phyloP scores from a whole-genome alignment of 2,888 invertebrate species.

The Autographa pulchrina region DNA sequence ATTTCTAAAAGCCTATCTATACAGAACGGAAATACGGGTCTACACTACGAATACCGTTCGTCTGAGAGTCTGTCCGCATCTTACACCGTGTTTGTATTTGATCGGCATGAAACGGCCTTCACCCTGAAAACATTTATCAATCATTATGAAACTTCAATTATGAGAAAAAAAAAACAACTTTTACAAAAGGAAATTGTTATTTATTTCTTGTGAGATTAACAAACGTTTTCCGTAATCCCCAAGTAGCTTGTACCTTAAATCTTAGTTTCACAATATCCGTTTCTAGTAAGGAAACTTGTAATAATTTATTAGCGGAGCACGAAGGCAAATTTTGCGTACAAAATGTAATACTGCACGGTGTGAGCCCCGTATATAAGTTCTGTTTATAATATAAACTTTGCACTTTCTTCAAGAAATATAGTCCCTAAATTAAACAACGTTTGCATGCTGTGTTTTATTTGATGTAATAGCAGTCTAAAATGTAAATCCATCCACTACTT shows the following conservation, averaged over 20 bases:
- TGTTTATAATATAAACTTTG: slow-evolving; percentile 16
- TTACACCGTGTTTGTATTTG: neutral
- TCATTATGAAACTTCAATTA: slow-evolving; percentile 23
- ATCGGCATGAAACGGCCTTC: neutral
- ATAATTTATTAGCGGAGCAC: slow-evolving; percentile 45
- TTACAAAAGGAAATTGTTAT: slow-evolving; percentile 13
- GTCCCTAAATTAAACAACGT: too few species aligned
- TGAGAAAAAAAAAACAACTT: neutral
- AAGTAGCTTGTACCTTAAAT: slow-evolving; percentile 35
- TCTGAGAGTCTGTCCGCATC: slow-evolving; percentile 6
- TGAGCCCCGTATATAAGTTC: slow-evolving; percentile 13
- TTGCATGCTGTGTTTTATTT: too few species aligned
- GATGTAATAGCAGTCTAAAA: neutral
- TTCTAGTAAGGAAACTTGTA: slow-evolving; percentile 28
- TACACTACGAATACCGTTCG: slow-evolving; percentile 6
- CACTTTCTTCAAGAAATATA: too few species aligned
- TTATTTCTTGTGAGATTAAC: neutral
- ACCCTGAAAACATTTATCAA: slow-evolving; percentile 16
- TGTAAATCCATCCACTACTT: neutral
- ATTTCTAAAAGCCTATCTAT: slow-evolving; percentile 18
- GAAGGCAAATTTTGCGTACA: slow-evolving; percentile 24
- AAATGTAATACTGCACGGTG: slow-evolving; percentile 45
- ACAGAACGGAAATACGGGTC: slow-evolving; percentile 10
- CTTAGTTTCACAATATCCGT: slow-evolving; percentile 53
- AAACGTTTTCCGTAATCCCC: slow-evolving; percentile 6